Conservation (phyloP, 2,113 vertebrate species). For the Rana temporaria region DNA sequence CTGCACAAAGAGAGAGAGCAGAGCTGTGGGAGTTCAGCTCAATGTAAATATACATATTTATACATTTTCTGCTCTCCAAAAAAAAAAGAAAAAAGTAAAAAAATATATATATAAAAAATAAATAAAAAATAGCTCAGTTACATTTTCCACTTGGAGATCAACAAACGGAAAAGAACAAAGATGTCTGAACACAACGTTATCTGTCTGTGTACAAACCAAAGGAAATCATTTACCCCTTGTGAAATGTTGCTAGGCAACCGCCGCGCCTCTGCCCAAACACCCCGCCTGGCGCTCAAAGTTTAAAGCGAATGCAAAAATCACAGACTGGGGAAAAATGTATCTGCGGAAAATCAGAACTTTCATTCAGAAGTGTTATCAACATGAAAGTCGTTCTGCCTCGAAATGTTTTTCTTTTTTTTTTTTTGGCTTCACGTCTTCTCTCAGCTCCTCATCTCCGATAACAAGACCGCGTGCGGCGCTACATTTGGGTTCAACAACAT, state of each 20-base stretch:
- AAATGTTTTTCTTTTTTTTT: too few species aligned
- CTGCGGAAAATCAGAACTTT: conserved; percentile 10
- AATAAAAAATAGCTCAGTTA: too few species aligned
- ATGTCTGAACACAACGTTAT: conserved; percentile 3
- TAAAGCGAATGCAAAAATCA: conserved; percentile 47
- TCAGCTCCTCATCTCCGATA: conserved; percentile 1
- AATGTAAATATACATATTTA: too few species aligned
- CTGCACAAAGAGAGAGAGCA: too few species aligned
- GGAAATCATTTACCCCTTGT: neutral
- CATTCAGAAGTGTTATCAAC: conserved; percentile 33
- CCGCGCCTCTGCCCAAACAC: neutral
- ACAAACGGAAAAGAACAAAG: neutral
- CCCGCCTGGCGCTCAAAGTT: conserved; percentile 9
- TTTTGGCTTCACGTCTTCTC: neutral
- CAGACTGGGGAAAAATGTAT: neutral
- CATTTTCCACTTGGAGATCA: neutral
- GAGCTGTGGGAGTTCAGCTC: too few species aligned
- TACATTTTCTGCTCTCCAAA: too few species aligned
- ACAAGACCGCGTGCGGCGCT: neutral
- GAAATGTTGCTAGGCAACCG: conserved; percentile 58
- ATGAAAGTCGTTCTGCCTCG: neutral
- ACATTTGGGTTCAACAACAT: neutral
- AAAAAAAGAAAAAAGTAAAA: too few species aligned
- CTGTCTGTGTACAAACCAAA: conserved; percentile 15
- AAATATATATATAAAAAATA: too few species aligned